phyloP scores from a whole-genome alignment of 2,888 invertebrate genomes.

The Rhingia rostrata region DNA sequence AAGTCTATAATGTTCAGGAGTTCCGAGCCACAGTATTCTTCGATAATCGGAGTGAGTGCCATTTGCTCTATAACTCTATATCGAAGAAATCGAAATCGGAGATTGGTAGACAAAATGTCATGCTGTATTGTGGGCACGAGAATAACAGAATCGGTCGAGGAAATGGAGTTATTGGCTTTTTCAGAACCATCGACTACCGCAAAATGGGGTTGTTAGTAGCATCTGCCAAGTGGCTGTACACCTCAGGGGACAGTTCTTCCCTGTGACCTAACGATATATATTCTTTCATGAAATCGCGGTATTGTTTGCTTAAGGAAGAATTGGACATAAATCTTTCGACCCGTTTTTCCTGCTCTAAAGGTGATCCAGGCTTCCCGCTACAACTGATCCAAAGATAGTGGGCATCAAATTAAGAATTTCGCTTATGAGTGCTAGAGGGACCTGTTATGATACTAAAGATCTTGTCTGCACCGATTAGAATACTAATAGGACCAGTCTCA shows the following conservation, averaged over 20 bases:
- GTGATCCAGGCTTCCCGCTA: not conserved
- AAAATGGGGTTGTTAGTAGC: slow-evolving; percentile 26
- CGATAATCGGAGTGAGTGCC: slow-evolving; percentile 18
- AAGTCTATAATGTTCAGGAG: not conserved
- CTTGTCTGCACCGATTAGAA: slow-evolving; percentile 24
- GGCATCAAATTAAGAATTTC: not conserved
- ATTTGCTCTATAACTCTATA: too few relatives aligned
- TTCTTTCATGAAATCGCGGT: slow-evolving; percentile 1
- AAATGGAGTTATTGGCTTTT: not conserved
- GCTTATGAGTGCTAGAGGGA: not conserved
- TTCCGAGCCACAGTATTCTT: slow-evolving; percentile 52
- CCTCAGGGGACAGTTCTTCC: slow-evolving; percentile 16
- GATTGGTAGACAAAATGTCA: too few relatives aligned
- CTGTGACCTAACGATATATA: slow-evolving; percentile 8
- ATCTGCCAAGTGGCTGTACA: too few relatives aligned
- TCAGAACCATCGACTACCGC: slow-evolving; percentile 7
- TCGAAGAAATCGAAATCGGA: too few relatives aligned
- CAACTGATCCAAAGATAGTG: slow-evolving; percentile 1
- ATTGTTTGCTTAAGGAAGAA: not conserved
- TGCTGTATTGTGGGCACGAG: not conserved
- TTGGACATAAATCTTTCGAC: not conserved
- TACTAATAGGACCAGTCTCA: slow-evolving; percentile 8
- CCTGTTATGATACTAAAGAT: slow-evolving; percentile 9
- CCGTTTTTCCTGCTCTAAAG: too few relatives aligned
- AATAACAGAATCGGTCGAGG: not conserved